Evolutionary conservation across 2,113 vertebrate genomes (phyloP).

Genomic region (Sorex fumeus): DNA sequence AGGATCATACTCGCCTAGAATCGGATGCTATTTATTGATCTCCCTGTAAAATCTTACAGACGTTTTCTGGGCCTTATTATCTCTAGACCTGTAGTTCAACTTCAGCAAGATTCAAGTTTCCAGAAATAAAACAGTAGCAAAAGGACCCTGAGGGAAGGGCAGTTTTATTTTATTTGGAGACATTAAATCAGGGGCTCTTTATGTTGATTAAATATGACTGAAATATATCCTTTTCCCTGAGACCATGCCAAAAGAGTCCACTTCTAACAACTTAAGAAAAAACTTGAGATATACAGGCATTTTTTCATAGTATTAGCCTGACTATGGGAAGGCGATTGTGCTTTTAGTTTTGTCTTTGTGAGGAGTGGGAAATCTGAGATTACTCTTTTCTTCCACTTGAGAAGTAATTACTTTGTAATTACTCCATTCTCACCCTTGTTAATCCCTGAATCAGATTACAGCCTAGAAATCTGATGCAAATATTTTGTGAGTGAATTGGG

Average conservation of each 20-base stretch:
- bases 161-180: neutral
- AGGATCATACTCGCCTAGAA: neutral
- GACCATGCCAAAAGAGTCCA: neutral
- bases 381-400: neutral
- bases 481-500: neutral
- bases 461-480: neutral
- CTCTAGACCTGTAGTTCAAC: neutral
- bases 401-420: neutral
- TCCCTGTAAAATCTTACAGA: neutral
- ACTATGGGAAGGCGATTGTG: neutral
- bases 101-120: neutral
- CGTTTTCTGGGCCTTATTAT: neutral
- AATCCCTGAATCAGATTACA: neutral
- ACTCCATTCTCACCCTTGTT: no score
- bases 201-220: neutral
- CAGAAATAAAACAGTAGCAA: neutral
- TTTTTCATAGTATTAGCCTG: neutral
- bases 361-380: neutral
- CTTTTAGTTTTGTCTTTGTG: neutral
- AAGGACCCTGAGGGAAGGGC: fast-evolving
- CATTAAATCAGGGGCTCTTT: neutral
- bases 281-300: neutral
- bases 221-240: neutral
- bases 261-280: neutral
- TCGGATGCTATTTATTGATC: neutral